Evolutionary conservation across 2,888 invertebrate species (phyloP).

Genomic region (Phengaris arion): DNA sequence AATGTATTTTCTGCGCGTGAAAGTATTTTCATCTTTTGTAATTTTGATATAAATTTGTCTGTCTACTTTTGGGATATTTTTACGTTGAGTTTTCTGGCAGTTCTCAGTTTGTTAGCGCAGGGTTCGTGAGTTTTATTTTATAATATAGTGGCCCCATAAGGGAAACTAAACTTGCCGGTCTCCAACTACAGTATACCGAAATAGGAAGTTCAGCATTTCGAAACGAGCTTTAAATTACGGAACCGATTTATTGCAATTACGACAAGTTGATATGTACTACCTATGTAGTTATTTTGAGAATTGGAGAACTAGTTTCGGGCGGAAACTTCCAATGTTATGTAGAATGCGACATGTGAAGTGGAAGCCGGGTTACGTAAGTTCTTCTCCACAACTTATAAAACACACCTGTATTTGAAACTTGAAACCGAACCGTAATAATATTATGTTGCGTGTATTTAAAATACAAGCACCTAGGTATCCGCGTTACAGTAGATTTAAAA

Average conservation of each 20-base stretch:
- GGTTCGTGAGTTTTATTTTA: no score
- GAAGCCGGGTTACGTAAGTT: not conserved
- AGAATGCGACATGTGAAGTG: not conserved
- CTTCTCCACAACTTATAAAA: not conserved
- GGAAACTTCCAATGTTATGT: constrained; percentile 6
- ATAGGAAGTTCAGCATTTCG: not conserved
- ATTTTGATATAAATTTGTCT: no score
- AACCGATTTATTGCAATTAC: not conserved
- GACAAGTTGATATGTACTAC: not conserved
- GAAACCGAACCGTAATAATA: no score
- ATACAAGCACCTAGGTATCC: no score
- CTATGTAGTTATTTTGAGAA: not conserved
- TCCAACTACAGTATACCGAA: not conserved
- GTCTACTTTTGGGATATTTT: no score
- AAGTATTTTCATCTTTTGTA: no score
- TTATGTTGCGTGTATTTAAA: no score
- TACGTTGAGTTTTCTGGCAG: no score
- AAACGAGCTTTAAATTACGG: not conserved
- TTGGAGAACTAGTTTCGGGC: constrained; percentile 11
- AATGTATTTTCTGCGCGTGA: no score
- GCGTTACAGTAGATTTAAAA: no score
- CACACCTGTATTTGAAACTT: not conserved
- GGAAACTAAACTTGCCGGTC: not conserved
- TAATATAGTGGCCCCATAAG: not conserved
- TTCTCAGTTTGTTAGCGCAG: no score